Evolutionary conservation across 2,888 invertebrate genomes (phyloP).

Genomic region (Mythimna loreyi): DNA sequence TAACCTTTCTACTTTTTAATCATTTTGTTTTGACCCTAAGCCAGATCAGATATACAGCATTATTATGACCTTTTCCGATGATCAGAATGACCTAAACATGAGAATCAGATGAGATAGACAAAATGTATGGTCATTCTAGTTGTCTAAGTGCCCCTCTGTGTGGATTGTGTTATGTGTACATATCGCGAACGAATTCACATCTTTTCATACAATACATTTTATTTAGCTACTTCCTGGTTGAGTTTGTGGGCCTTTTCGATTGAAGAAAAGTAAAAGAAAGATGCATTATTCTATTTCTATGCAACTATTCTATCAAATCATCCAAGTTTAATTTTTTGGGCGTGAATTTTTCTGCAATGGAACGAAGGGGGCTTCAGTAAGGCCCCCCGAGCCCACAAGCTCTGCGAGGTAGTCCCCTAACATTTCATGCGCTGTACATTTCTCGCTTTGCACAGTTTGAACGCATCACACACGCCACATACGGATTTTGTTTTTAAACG

Average conservation of each 20-base stretch:
- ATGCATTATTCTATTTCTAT: neutral
- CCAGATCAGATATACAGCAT: slow-evolving; percentile 29
- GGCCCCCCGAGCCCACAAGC: neutral
- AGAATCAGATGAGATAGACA: neutral
- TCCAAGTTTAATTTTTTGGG: neutral
- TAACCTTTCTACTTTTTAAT: slow-evolving; percentile 19
- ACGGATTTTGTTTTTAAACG: slow-evolving; percentile 77
- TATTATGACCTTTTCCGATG: slow-evolving; percentile 36
- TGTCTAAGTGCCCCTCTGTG: slow-evolving; percentile 62
- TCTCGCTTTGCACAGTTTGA: slow-evolving; percentile 79
- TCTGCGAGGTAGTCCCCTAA: slow-evolving; percentile 64
- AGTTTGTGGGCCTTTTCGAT: slow-evolving; percentile 9
- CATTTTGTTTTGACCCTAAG: slow-evolving; percentile 30
- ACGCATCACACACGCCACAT: slow-evolving; percentile 86
- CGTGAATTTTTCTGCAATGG: neutral
- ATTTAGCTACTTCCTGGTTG: slow-evolving; percentile 50
- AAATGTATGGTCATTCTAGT: slow-evolving; percentile 50
- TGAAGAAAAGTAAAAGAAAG: neutral
- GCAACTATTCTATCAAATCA: neutral
- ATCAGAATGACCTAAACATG: slow-evolving; percentile 31
- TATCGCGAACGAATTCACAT: slow-evolving; percentile 64
- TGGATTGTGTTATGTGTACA: slow-evolving; percentile 87
- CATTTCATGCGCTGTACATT: slow-evolving; percentile 78
- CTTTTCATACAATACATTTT: slow-evolving; percentile 49
- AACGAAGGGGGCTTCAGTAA: neutral